A percentile compares a stretch with the other conserved stretches of the same genome.
phyloP scores from a whole-genome alignment of 2,113 vertebrate genomes.

The Seriola quinqueradiata region DNA sequence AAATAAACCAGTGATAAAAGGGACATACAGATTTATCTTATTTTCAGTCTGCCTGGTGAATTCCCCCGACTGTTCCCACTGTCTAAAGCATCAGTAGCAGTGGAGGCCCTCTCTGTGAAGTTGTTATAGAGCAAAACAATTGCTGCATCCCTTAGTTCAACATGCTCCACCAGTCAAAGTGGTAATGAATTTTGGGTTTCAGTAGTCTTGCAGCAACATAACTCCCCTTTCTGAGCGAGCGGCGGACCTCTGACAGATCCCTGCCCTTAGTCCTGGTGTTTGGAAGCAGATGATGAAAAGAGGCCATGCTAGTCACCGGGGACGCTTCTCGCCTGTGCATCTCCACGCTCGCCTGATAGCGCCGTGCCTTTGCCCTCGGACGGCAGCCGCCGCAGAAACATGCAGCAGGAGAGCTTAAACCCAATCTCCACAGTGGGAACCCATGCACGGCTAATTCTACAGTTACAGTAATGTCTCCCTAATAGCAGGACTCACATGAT shows the following conservation, averaged over 20 bases:
- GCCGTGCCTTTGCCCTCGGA: slow-evolving; percentile 51
- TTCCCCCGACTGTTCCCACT: slow-evolving; percentile 9
- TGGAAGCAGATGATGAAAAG: slow-evolving; percentile 79
- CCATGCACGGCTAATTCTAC: slow-evolving; percentile 52
- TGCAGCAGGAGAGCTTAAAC: slow-evolving; percentile 64
- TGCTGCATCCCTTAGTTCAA: slow-evolving; percentile 18
- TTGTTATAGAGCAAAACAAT: slow-evolving; percentile 19
- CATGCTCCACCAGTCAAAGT: slow-evolving; percentile 13
- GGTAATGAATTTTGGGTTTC: slow-evolving; percentile 52
- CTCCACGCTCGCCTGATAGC: slow-evolving; percentile 46
- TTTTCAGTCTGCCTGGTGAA: slow-evolving; percentile 43
- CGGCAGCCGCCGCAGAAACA: slow-evolving; percentile 57
- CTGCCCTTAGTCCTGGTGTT: slow-evolving; percentile 66
- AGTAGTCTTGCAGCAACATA: slow-evolving; percentile 40
- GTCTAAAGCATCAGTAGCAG: neutral
- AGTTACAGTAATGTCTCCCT: slow-evolving; percentile 56
- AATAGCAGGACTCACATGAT: slow-evolving; percentile 26
- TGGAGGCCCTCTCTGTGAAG: neutral
- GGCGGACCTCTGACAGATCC: slow-evolving; percentile 69
- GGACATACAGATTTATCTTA: slow-evolving; percentile 52
- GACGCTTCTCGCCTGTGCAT: slow-evolving; percentile 57
- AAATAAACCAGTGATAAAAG: slow-evolving; percentile 83
- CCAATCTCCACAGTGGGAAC: slow-evolving; percentile 50
- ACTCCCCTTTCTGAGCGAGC: slow-evolving; percentile 48
- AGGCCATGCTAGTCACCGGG: slow-evolving; percentile 74